Evolutionary conservation across 2,888 invertebrate genomes (phyloP).

Genomic region (Hipparchia semele): DNA sequence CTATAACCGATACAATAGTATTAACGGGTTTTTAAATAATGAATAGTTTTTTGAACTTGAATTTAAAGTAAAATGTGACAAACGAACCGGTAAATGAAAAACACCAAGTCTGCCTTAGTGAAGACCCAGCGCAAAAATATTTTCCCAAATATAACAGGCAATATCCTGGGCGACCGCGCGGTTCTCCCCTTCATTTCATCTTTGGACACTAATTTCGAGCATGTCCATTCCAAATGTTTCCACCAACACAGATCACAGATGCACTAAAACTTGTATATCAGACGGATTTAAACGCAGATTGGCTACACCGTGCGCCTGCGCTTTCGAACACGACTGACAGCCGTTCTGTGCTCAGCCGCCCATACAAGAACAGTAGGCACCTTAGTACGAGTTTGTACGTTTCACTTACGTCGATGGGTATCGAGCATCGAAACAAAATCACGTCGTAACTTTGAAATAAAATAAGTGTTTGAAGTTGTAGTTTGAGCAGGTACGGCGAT

Average conservation of each 20-base stretch:
- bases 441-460: too few relatives aligned
- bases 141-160: slow-evolving; percentile 78
- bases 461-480: too few relatives aligned
- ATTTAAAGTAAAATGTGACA: slow-evolving; percentile 26
- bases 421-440: too few relatives aligned
- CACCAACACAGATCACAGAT: slow-evolving; percentile 28
- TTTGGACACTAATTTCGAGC: slow-evolving; percentile 35
- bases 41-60: neutral
- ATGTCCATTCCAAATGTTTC: slow-evolving; percentile 37
- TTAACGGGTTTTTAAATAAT: too few relatives aligned
- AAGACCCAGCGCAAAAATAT: slow-evolving; percentile 85
- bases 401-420: too few relatives aligned
- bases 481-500: too few relatives aligned
- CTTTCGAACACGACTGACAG: slow-evolving; percentile 46
- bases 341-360: neutral
- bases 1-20: too few relatives aligned
- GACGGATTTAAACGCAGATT: neutral
- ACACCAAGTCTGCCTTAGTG: slow-evolving; percentile 84
- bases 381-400: too few relatives aligned
- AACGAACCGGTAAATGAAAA: slow-evolving; percentile 85
- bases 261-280: slow-evolving; percentile 24
- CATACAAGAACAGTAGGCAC: slow-evolving; percentile 71
- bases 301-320: slow-evolving; percentile 46
- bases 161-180: slow-evolving; percentile 55
- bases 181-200: slow-evolving; percentile 74